These are phyloP conservation scores for Gerris buenoi DNA, from an alignment of 1,140 invertebrate species.

Conservation along the genomic window DNA sequence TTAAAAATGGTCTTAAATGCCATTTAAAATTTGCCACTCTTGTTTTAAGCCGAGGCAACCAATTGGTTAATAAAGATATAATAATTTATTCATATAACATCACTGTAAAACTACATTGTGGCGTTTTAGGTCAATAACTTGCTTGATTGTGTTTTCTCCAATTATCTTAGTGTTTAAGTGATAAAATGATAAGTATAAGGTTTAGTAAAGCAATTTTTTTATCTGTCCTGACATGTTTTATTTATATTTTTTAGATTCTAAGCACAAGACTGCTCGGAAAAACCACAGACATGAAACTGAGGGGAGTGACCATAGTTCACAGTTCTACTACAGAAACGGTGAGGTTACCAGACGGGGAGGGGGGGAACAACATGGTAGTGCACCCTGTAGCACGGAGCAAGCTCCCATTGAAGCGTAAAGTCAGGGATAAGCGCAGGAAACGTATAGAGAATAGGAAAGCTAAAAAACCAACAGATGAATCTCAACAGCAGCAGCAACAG, in stretches of 20 bases:
- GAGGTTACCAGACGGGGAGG: conserved; percentile 50
- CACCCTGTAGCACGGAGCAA: conserved; percentile 53
- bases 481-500: conserved; percentile 1
- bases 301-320: conserved; percentile 70
- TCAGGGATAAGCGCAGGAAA: conserved; percentile 34
- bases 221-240: no score
- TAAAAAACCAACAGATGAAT: conserved; percentile 9
- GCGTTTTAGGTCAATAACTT: no score
- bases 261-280: conserved; percentile 64
- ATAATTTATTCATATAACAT: no score
- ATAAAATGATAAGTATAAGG: no score
- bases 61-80: no score
- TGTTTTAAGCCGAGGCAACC: no score
- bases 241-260: conserved; percentile 41
- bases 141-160: no score
- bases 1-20: no score
- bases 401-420: conserved; percentile 56
- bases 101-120: no score
- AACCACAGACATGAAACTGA: conserved; percentile 56
- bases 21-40: no score
- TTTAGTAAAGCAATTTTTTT: no score
- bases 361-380: conserved; percentile 45
- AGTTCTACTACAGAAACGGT: conserved; percentile 71
- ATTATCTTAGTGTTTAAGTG: no score
- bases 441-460: conserved; percentile 10